These are phyloP conservation scores for Cephus cinctus DNA, from an alignment of 1,140 invertebrate species.

Conservation along the genomic window DNA sequence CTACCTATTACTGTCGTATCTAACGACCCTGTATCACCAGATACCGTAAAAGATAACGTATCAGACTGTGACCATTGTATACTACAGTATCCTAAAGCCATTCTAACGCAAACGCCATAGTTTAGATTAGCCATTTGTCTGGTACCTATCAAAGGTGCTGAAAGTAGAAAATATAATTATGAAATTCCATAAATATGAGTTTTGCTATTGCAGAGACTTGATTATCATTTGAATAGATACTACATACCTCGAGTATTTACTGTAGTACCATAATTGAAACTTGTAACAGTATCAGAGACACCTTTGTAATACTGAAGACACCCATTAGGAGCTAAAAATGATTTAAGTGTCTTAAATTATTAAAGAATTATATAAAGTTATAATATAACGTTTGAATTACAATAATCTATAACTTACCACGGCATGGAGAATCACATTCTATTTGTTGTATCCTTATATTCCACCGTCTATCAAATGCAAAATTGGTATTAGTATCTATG, in stretches of 20 bases:
- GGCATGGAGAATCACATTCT: conserved; percentile 65
- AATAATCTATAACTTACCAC: conserved; percentile 52
- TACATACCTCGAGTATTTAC: conserved; percentile 52
- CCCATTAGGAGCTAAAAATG: conserved; percentile 68
- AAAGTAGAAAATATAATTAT: conserved; percentile 9
- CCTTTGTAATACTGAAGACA: conserved; percentile 77
- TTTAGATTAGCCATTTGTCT: conserved; percentile 71
- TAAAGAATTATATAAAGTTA: background rate
- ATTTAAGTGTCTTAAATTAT: background rate
- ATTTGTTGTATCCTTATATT: conserved; percentile 76
- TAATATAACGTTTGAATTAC: conserved; percentile 1
- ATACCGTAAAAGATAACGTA: conserved; percentile 68
- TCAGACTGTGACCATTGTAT: conserved; percentile 65
- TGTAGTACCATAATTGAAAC: conserved; percentile 73
- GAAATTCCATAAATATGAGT: background rate
- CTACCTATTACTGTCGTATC: conserved; percentile 55
- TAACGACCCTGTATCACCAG: conserved; percentile 63
- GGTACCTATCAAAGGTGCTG: conserved; percentile 57
- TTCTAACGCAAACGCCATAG: conserved; percentile 74
- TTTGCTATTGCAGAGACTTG: conserved; percentile 4
- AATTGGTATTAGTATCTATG: conserved; percentile 62
- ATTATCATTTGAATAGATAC: conserved; percentile 8
- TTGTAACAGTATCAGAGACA: conserved; percentile 64
- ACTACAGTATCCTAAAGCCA: conserved; percentile 65
- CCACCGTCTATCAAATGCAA: conserved; percentile 67